Conservation (phyloP, 2,797 vertebrate genomes). For the Melanotaenia maccullochi region DNA sequence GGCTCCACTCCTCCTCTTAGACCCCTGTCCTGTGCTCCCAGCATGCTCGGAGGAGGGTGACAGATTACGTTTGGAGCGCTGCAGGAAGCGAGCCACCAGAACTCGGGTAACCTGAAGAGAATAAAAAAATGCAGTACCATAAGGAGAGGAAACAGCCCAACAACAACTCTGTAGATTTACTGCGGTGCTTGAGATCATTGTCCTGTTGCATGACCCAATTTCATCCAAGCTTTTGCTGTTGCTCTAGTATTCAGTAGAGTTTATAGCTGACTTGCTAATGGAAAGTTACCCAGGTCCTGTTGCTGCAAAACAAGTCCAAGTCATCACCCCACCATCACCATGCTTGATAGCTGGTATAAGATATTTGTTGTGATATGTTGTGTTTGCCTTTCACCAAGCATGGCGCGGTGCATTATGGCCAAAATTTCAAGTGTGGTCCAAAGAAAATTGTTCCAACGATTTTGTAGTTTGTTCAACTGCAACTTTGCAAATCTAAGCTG, state of each 20-base stretch:
- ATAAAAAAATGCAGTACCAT: slow-evolving; percentile 1
- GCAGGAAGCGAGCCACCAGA: slow-evolving; percentile 92
- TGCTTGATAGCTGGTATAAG: background rate
- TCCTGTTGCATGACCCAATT: background rate
- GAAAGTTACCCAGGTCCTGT: background rate
- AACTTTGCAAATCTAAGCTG: background rate
- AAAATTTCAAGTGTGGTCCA: background rate
- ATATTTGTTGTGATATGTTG: background rate
- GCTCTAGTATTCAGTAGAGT: background rate
- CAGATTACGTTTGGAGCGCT: slow-evolving; percentile 90
- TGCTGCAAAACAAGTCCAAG: background rate
- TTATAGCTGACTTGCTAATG: background rate
- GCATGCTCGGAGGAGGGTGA: slow-evolving; percentile 75
- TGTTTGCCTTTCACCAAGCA: background rate
- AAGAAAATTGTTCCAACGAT: background rate
- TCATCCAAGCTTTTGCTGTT: background rate
- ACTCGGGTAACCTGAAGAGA: slow-evolving; percentile 85
- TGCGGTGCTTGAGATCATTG: background rate
- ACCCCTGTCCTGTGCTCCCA: slow-evolving; percentile 79
- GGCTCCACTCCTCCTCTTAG: slow-evolving; percentile 81
- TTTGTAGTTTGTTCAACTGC: background rate
- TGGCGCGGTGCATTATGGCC: background rate
- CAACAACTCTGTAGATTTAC: background rate
- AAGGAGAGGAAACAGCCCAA: background rate
- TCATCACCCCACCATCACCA: background rate